Evolutionary conservation across 2,888 invertebrate genomes (phyloP).

Genomic region (Callyntrura sp.): DNA sequence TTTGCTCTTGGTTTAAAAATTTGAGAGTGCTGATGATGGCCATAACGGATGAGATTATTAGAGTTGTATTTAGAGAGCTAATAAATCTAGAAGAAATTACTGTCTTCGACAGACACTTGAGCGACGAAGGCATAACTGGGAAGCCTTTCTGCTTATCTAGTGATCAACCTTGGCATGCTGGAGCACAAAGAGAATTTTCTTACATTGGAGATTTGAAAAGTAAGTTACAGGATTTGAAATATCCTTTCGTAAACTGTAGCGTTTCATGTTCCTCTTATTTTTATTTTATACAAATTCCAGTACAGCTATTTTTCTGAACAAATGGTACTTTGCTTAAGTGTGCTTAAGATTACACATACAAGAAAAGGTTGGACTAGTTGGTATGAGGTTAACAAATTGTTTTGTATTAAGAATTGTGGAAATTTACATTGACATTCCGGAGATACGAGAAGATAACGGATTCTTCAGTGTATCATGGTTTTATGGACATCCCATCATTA

Average conservation of each 20-base stretch:
- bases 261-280: not conserved
- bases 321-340: not conserved
- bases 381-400: not conserved
- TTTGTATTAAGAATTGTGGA: slow-evolving; percentile 70
- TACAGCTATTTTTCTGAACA: not conserved
- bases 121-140: slow-evolving; percentile 78
- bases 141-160: slow-evolving; percentile 60
- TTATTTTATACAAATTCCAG: not conserved
- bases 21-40: slow-evolving; percentile 72
- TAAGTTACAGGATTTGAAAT: slow-evolving; percentile 44
- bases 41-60: slow-evolving; percentile 75
- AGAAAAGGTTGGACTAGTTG: not conserved
- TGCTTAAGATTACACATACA: not conserved
- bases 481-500: slow-evolving; percentile 72
- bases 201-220: slow-evolving; percentile 81
- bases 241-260: not conserved
- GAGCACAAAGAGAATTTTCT: slow-evolving; percentile 62
- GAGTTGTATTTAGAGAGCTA: slow-evolving; percentile 72
- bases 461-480: slow-evolving; percentile 76
- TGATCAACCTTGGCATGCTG: slow-evolving; percentile 50
- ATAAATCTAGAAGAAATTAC: slow-evolving; percentile 78
- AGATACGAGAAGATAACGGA: slow-evolving; percentile 79
- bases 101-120: slow-evolving; percentile 78
- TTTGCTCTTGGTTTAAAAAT: slow-evolving; percentile 66
- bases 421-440: slow-evolving; percentile 75